phyloP scores from a whole-genome alignment of 2,113 vertebrate species.

The Lagopus muta region DNA sequence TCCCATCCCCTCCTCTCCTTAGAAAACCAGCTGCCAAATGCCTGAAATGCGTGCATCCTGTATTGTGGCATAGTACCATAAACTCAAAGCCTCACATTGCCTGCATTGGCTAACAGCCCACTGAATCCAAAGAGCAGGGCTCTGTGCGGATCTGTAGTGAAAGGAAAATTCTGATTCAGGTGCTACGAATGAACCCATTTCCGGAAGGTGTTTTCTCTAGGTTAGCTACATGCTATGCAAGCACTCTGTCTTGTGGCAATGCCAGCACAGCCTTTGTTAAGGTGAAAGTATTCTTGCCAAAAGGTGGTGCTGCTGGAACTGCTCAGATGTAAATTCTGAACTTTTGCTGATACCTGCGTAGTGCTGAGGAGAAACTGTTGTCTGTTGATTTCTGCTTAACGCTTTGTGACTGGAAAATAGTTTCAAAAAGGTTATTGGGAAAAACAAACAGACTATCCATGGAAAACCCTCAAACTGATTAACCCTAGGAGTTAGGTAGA shows the following conservation, averaged over 20 bases:
- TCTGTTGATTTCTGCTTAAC: not conserved
- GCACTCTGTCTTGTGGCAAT: not conserved
- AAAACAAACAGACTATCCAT: not conserved
- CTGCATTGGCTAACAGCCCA: not conserved
- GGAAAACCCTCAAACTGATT: not conserved
- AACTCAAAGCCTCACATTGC: not conserved
- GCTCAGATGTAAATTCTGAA: fast-evolving
- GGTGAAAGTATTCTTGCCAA: not conserved
- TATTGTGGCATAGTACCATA: not conserved
- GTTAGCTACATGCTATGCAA: not conserved
- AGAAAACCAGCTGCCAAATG: not conserved
- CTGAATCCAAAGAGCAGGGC: not conserved
- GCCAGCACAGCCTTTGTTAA: not conserved
- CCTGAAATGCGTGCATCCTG: not conserved
- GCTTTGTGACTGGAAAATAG: not conserved
- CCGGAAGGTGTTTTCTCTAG: not conserved
- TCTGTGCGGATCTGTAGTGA: too few relatives aligned
- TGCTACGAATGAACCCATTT: not conserved
- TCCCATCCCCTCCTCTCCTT: not conserved
- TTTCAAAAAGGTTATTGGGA: not conserved
- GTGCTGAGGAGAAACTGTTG: not conserved
- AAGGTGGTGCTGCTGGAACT: not conserved
- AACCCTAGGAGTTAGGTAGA: not conserved
- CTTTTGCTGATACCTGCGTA: not conserved
- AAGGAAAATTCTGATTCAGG: not conserved